Evolutionary conservation across 2,888 invertebrate genomes (phyloP).

Genomic region (Orthosia gracilis): DNA sequence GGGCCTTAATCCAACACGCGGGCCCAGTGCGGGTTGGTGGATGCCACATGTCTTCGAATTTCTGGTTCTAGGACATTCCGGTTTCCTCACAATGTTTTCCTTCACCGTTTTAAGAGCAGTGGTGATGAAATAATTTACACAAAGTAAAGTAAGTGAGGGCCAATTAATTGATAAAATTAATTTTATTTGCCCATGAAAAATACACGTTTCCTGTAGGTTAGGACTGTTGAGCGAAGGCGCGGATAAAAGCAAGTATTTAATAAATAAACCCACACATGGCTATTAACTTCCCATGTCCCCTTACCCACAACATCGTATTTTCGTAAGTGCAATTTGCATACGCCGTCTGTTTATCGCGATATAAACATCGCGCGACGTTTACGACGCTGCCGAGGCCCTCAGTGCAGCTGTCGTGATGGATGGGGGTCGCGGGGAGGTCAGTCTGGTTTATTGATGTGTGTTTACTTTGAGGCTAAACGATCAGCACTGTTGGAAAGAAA

Average conservation of each 20-base stretch:
- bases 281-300: background rate
- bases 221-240: background rate
- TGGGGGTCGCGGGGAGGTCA: constrained; percentile 31
- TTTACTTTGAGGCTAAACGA: constrained; percentile 11
- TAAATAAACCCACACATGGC: background rate
- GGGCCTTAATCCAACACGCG: too few relatives aligned
- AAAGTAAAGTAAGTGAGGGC: too few relatives aligned
- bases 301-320: constrained; percentile 36
- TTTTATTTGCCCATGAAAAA: background rate
- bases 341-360: constrained; percentile 30
- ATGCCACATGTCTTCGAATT: too few relatives aligned
- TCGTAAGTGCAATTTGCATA: constrained; percentile 46
- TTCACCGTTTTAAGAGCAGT: too few relatives aligned
- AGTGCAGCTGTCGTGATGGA: constrained; percentile 27
- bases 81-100: too few relatives aligned
- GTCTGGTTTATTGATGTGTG: constrained; percentile 20
- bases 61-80: too few relatives aligned
- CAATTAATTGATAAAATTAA: too few relatives aligned
- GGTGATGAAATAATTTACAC: too few relatives aligned
- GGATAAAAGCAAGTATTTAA: background rate
- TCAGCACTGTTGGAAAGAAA: background rate
- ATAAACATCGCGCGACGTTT: constrained; percentile 43
- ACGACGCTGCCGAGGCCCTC: constrained; percentile 26
- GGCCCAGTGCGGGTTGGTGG: too few relatives aligned
- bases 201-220: background rate